These are phyloP conservation scores for Lepidotrigona ventralis DNA, from an alignment of 1,140 invertebrate genomes.

Conservation along the genomic window DNA sequence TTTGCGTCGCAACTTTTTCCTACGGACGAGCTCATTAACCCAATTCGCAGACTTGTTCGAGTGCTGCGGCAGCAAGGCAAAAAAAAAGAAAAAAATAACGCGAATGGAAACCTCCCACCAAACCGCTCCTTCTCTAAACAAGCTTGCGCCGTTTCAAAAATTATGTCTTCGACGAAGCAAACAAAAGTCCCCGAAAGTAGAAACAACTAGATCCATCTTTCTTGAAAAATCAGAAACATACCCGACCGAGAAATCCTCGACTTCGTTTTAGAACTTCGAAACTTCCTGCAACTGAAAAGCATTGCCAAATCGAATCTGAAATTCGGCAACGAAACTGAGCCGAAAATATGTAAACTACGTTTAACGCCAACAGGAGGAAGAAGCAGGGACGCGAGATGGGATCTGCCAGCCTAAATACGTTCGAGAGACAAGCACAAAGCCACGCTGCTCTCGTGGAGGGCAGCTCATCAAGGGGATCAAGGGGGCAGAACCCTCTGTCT, in stretches of 20 bases:
- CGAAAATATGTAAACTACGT: not conserved
- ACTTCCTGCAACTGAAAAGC: too few relatives aligned
- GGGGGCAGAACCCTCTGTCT: conserved; percentile 16
- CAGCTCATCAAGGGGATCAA: conserved; percentile 44
- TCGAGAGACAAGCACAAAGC: conserved; percentile 11
- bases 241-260: too few relatives aligned
- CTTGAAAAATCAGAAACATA: not conserved
- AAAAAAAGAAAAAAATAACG: too few relatives aligned
- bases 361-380: not conserved
- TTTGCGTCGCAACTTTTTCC: too few relatives aligned
- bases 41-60: too few relatives aligned
- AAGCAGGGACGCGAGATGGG: conserved; percentile 1
- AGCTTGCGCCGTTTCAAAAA: too few relatives aligned
- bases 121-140: too few relatives aligned
- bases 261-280: not conserved
- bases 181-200: too few relatives aligned
- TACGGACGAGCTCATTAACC: too few relatives aligned
- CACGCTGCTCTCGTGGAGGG: conserved; percentile 9
- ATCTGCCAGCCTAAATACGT: conserved; percentile 32
- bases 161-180: too few relatives aligned
- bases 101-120: too few relatives aligned
- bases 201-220: not conserved
- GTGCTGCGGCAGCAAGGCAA: too few relatives aligned
- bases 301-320: not conserved
- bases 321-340: not conserved